Percentiles rank a stretch among this genome's conserved stretches.
Conservation (phyloP, 2,113 vertebrate species). For the Proteles cristata region DNA sequence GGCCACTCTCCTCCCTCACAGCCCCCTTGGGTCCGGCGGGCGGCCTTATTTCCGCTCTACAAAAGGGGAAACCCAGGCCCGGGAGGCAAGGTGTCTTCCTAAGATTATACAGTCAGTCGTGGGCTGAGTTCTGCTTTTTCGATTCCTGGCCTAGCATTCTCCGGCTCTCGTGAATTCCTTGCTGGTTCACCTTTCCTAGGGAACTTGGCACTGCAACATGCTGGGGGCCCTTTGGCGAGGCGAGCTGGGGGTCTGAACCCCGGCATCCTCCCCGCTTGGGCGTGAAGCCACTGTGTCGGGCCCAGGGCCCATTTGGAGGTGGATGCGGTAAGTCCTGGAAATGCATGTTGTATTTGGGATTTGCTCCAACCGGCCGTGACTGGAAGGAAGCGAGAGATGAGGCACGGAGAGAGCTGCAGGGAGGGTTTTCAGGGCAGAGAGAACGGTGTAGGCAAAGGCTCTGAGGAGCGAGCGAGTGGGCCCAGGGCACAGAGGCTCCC, state of each 20-base stretch:
- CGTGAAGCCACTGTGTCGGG: neutral
- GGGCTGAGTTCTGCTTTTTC: slow-evolving; percentile 66
- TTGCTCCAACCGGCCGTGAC: neutral
- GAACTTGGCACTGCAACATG: neutral
- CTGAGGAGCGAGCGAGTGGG: neutral
- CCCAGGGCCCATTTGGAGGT: neutral
- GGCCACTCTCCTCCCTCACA: neutral
- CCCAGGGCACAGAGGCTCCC: neutral
- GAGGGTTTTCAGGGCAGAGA: neutral
- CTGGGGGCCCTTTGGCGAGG: neutral
- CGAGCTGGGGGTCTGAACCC: neutral
- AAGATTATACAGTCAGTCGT: neutral
- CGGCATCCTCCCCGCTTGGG: neutral
- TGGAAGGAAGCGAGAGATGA: neutral
- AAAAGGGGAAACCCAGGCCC: slow-evolving; percentile 65
- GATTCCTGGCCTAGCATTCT: slow-evolving; percentile 18
- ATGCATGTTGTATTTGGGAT: neutral
- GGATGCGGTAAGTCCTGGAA: neutral
- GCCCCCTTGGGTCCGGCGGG: slow-evolving; percentile 12
- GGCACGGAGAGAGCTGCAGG: neutral
- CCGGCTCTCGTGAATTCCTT: neutral
- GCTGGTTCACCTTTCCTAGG: neutral
- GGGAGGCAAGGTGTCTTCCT: neutral
- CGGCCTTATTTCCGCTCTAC: slow-evolving; percentile 41
- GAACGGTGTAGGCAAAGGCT: neutral